Evolutionary conservation across 2,797 vertebrate species (phyloP).

Genomic region (Crax fasciolata): DNA sequence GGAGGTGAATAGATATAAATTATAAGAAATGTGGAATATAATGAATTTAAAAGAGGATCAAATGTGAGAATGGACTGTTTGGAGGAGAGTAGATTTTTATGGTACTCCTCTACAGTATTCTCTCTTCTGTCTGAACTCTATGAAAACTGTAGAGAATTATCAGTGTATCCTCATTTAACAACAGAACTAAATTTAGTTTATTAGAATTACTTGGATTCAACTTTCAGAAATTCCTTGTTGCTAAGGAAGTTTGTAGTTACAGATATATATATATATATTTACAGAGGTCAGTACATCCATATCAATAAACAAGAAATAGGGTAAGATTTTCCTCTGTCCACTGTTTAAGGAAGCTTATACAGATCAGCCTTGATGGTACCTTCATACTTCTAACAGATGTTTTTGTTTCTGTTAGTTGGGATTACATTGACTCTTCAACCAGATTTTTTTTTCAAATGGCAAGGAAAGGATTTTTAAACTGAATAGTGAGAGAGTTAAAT

Average conservation of each 20-base stretch:
- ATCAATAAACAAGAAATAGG: conserved; percentile 12
- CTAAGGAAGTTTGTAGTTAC: conserved; percentile 31
- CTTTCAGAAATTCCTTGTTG: conserved; percentile 14
- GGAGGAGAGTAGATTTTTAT: neutral
- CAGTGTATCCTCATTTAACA: neutral
- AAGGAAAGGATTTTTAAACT: neutral
- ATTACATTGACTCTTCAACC: neutral
- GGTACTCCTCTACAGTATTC: neutral
- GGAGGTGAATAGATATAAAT: neutral
- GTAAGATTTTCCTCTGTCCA: neutral
- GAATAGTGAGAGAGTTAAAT: neutral
- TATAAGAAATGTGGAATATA: neutral
- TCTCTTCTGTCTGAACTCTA: neutral
- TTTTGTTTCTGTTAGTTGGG: neutral
- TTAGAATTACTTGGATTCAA: neutral
- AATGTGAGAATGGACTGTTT: neutral
- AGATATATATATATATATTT: neutral
- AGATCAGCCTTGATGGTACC: neutral
- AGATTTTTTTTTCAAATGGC: neutral
- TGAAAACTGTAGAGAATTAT: neutral
- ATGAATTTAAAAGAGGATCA: neutral
- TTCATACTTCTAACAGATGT: neutral
- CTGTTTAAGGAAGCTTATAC: neutral
- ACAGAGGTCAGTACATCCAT: conserved; percentile 9
- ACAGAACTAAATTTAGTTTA: neutral